Base-by-base conservation (phyloP, 1,140 invertebrate genomes). In the Cyrtorhinus lividipennis region DNA sequence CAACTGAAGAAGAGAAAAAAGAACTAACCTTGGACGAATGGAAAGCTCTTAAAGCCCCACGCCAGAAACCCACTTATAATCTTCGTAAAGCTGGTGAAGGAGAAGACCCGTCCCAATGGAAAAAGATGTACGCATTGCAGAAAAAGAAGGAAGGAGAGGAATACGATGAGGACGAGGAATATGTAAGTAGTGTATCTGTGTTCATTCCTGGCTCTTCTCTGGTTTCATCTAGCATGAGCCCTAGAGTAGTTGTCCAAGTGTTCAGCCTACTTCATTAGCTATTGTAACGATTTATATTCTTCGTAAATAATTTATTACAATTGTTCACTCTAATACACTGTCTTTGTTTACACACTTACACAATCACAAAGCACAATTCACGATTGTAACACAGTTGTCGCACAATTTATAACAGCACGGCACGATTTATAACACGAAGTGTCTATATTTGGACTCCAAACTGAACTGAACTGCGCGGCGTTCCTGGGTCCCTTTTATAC, bases 41-140 rank as follows among this genome's bases (percentile, higher is more conserved):
- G 83, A 92, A 91, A 74, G 87, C 88, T 62, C 74, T 88, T 68
- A 82, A 84, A 67, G 81, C 80, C 63, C 80, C 81, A 61, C 80
- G 86, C 69, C 80, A 80, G 46, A 88, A 87, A 70, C 90, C 91
- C 24, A 83, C 85, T 66, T 95, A 87, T 71, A 95, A 95, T 74
- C 75, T 93, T 67, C 83, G 92, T 63, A 92, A 93, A 75, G 88
- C 92, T 62, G 90, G 90, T 46, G 91, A 95, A 77, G 92, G 92
- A 38, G 90, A 94, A 72, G 90, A 93, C 73, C 79, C 85, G 48
- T 83, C 84, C 56, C 88, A 92, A 73, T 94, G 90, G 90, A 93
- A 94, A 74, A 94, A 94, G 69, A 88, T 92, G 80, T 88, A 89
- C 67, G 81, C 83, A 68, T 75, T 91, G 53, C 83, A 87, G 70